Conservation (phyloP, 2,113 vertebrate species). For the Leucosticte australis region DNA sequence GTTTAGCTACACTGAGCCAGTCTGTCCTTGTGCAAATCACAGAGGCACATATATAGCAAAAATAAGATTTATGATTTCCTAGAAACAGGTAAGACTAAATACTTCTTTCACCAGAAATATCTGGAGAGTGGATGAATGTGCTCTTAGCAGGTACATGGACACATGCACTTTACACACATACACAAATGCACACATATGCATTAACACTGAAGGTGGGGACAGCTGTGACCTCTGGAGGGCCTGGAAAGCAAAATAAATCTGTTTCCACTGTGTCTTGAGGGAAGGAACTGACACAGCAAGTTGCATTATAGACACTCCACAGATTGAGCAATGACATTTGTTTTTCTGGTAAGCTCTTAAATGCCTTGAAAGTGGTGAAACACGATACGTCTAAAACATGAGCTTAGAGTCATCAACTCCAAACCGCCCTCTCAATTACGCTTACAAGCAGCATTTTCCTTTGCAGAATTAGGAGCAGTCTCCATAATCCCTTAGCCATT, state of each 20-base stretch:
- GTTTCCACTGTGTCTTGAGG: not conserved
- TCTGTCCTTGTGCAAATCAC: not conserved
- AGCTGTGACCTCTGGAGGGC: not conserved
- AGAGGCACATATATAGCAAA: not conserved
- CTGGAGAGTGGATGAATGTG: not conserved
- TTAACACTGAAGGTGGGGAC: not conserved
- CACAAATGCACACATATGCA: not conserved
- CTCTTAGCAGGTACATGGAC: not conserved
- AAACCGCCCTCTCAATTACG: slow-evolving; percentile 22
- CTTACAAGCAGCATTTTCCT: not conserved
- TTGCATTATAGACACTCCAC: slow-evolving; percentile 11
- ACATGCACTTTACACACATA: not conserved
- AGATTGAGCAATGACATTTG: slow-evolving; percentile 44
- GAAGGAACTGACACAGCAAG: slow-evolving; percentile 32
- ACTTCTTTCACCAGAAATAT: not conserved
- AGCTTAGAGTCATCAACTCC: not conserved
- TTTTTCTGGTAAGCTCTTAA: slow-evolving; percentile 61
- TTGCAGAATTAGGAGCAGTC: not conserved
- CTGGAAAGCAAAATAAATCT: not conserved
- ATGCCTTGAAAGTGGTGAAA: slow-evolving; percentile 53
- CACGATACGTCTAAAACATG: not conserved
- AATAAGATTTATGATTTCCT: not conserved
- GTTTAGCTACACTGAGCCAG: not conserved
- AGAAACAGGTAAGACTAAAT: not conserved
- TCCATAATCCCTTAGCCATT: not conserved